Evolutionary conservation across 2,888 invertebrate species (phyloP).

Genomic region (Eupsilia transversa): DNA sequence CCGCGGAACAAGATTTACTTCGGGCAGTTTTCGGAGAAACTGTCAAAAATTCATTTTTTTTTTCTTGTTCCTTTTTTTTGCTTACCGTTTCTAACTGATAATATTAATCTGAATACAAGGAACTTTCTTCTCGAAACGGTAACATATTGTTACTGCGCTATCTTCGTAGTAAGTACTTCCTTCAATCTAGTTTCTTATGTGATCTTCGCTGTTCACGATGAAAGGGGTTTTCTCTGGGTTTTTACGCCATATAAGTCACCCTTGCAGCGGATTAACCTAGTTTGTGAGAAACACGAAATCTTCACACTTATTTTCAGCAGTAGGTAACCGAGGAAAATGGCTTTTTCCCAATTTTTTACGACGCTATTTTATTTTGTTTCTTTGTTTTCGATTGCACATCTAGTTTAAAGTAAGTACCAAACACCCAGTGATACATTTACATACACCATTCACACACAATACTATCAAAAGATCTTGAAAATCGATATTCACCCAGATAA

Average conservation of each 20-base stretch:
- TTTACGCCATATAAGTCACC: background rate
- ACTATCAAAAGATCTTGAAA: slow-evolving; percentile 36
- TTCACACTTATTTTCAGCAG: background rate
- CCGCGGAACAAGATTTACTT: too few relatives aligned
- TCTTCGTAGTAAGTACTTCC: background rate
- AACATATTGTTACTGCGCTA: background rate
- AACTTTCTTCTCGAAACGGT: background rate
- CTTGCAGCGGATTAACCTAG: slow-evolving; percentile 19
- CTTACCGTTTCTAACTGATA: background rate
- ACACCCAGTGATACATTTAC: background rate
- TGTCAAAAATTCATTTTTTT: too few relatives aligned
- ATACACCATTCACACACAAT: background rate
- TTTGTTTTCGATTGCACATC: background rate
- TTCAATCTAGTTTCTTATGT: too few relatives aligned
- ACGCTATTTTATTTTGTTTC: background rate
- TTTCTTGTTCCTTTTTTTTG: too few relatives aligned
- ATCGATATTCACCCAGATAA: slow-evolving; percentile 45
- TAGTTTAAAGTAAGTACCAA: background rate
- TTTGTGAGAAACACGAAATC: slow-evolving; percentile 13
- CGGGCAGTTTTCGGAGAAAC: too few relatives aligned
- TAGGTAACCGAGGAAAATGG: background rate
- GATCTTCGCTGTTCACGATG: background rate
- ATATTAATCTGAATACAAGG: too few relatives aligned
- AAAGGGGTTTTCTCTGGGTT: background rate
- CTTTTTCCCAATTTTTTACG: background rate